These are phyloP conservation scores for Epicauta chinensis DNA, from an alignment of 1,140 invertebrate genomes.

Conservation along the genomic window DNA sequence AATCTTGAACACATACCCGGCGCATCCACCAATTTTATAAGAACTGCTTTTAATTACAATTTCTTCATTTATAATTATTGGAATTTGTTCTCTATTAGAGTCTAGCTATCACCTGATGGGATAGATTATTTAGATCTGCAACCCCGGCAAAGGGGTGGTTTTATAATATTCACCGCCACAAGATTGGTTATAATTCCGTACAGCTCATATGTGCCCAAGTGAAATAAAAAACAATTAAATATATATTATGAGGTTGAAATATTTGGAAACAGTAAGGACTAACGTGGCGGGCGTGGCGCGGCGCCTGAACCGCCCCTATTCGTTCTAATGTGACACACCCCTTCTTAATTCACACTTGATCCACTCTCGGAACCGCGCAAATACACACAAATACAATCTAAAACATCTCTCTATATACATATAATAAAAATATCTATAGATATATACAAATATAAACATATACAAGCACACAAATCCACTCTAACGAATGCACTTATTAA, in stretches of 20 bases:
- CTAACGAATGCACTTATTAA: conserved; percentile 31
- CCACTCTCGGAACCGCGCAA: conserved; percentile 25
- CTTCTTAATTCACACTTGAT: conserved; percentile 36
- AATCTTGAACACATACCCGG: neutral
- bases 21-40: conserved; percentile 2
- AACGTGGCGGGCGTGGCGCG: conserved; percentile 33
- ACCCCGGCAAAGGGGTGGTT: too few relatives aligned
- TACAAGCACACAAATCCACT: neutral
- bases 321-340: conserved; percentile 30
- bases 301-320: conserved; percentile 18
- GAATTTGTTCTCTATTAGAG: too few relatives aligned
- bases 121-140: too few relatives aligned
- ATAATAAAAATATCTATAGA: neutral
- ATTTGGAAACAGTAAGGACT: conserved; percentile 6
- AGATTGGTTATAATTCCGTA: too few relatives aligned
- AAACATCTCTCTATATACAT: neutral
- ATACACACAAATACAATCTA: conserved; percentile 11
- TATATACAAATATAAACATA: neutral
- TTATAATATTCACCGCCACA: too few relatives aligned
- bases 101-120: too few relatives aligned
- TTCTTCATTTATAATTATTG: too few relatives aligned
- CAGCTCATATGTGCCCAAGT: too few relatives aligned
- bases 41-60: too few relatives aligned
- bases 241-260: too few relatives aligned
- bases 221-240: too few relatives aligned